Base-by-base conservation (phyloP, 1,140 invertebrate species). In the Ridgeia piscesae region DNA sequence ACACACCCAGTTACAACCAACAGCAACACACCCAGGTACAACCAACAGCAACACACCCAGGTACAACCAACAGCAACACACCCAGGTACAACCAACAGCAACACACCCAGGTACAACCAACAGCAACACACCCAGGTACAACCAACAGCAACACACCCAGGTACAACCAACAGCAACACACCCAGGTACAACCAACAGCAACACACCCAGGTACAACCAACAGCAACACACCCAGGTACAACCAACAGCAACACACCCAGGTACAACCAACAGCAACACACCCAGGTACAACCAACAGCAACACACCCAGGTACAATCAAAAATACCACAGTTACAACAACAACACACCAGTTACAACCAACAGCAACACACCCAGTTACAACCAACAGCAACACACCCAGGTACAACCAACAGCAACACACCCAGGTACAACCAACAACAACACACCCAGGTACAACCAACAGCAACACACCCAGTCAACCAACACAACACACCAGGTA, bases 11-110 rank as follows among this genome's bases (percentile, higher is more conserved):
- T 90, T 2, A 34, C 89, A 90, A 42, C 14, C 58, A 77, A 77
- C 27, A 2, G 4, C 27, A 77, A 4, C 58, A n/a, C n/a, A n/a
- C n/a, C n/a, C n/a, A n/a, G n/a, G n/a, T n/a, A n/a, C n/a, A n/a
- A n/a, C n/a, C n/a, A n/a, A n/a, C n/a, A n/a, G 92, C 92, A 91
- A 33, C n/a, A 11, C n/a, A 6, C 34, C 17, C 89, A 90, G 31
- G 31, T 2, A 34, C 89, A 90, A 42, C 14, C 58, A 77, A 77
- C 27, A 2, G 4, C 27, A 77, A 4, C 58, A n/a, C n/a, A n/a
- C n/a, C n/a, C n/a, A n/a, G n/a, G n/a, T n/a, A n/a, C n/a, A n/a
- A n/a, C n/a, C n/a, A n/a, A n/a, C n/a, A n/a, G 92, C 92, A 91
- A 33, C n/a, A 11, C n/a, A 6, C 34, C 17, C 89, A 90, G 31